phyloP scores from a whole-genome alignment of 1,140 invertebrate species.

The Sminthurinus signatus region DNA sequence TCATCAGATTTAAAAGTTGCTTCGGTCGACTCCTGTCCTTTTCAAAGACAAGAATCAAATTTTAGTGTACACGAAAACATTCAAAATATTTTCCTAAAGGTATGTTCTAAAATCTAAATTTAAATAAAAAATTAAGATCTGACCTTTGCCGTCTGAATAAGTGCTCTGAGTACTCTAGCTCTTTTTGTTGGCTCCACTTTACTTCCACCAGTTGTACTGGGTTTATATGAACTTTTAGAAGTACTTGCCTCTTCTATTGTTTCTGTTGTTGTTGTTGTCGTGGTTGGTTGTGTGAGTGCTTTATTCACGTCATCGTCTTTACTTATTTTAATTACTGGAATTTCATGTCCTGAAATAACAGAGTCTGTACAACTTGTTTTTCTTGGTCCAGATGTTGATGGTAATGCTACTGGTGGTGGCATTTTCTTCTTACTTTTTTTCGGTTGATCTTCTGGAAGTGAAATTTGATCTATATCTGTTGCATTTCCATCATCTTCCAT shows the following conservation, averaged over 20 bases:
- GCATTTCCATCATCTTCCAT: slow-evolving; percentile 38
- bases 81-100: too few relatives aligned
- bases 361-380: slow-evolving; percentile 39
- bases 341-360: slow-evolving; percentile 39
- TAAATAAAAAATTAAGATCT: too few relatives aligned
- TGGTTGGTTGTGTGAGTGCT: not conserved
- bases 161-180: too few relatives aligned
- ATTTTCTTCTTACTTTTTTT: slow-evolving; percentile 6
- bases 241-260: not conserved
- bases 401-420: too few relatives aligned
- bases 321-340: slow-evolving; percentile 43
- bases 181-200: not conserved
- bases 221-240: slow-evolving; percentile 2
- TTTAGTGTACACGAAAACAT: too few relatives aligned
- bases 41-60: too few relatives aligned
- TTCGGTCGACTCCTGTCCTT: too few relatives aligned
- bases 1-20: too few relatives aligned
- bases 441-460: slow-evolving; percentile 13
- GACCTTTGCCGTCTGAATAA: too few relatives aligned
- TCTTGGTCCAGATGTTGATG: too few relatives aligned
- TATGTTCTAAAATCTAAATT: too few relatives aligned
- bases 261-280: not conserved
- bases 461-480: slow-evolving; percentile 36
- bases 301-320: slow-evolving; percentile 29
- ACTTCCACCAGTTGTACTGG: slow-evolving; percentile 21